Conservation (phyloP, 2,888 invertebrate species). For the Gandaritis pyraliata region DNA sequence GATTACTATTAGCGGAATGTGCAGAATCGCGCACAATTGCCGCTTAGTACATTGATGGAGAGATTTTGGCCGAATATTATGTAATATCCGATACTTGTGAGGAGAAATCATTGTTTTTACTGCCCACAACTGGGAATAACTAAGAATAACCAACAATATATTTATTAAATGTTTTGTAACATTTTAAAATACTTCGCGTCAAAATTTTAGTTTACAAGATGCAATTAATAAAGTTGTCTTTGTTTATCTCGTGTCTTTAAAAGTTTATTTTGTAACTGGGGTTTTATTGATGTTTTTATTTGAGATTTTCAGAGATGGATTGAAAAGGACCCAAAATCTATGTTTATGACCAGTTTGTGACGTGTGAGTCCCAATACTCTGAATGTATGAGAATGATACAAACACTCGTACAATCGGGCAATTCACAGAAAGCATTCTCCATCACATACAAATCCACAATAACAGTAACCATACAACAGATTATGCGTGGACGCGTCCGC, state of each 20-base stretch:
- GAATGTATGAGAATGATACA: slow-evolving; percentile 1
- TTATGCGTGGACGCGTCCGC: slow-evolving; percentile 51
- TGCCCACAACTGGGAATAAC: background rate
- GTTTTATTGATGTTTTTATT: too few species aligned
- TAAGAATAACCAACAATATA: too few species aligned
- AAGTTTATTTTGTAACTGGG: too few species aligned
- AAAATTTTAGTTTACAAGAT: too few species aligned
- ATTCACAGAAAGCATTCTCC: slow-evolving; percentile 50
- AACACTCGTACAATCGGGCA: slow-evolving; percentile 39
- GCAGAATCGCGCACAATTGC: slow-evolving; percentile 31
- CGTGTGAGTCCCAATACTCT: background rate
- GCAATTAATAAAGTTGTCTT: too few species aligned
- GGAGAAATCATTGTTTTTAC: background rate
- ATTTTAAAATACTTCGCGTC: too few species aligned
- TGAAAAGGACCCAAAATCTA: too few species aligned
- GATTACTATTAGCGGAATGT: slow-evolving; percentile 48
- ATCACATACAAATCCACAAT: slow-evolving; percentile 45
- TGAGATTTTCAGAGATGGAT: too few species aligned
- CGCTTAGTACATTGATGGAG: slow-evolving; percentile 18
- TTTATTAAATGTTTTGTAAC: too few species aligned
- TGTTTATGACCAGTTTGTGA: background rate
- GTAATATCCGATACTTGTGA: background rate
- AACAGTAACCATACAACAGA: slow-evolving; percentile 46
- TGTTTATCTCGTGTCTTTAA: too few species aligned
- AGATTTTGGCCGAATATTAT: slow-evolving; percentile 9